Base-by-base conservation (phyloP, 2,113 vertebrate genomes). In the Suricata suricatta region DNA sequence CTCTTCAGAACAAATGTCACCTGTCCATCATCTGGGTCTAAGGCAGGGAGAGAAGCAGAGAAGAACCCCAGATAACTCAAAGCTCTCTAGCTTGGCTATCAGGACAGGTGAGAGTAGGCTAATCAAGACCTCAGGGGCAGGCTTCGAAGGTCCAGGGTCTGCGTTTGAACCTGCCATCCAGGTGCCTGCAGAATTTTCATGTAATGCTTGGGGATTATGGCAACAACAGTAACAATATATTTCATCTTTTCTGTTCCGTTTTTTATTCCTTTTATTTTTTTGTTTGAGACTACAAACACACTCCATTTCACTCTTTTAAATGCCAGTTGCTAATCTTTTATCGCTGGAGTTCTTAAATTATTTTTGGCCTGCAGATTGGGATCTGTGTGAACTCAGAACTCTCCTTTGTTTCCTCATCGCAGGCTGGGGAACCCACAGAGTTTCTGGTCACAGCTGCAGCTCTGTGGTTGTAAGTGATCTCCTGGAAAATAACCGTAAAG, bases 381-480 rank as follows among this genome's bases (percentile, higher is more conserved):
- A 44, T 94, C 63, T 83, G 81, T 68, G 31, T 82, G 74, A 57
- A 74, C 77, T 81, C 52, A 38, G 41, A 93, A 54, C n/a, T 50
- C 68, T 33, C 47, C 66, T 90, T 84, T 69, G 35, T 84, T 81
- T 76, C 86, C 82, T 94, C 66, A 35, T 86, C 93, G 38, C 17
- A 1, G 21, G 81, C 68, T 0, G 72, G 90, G 52, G 50, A 88
- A 66, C 79, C 76, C 91, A 80, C 72, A 96, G 89, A 31, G 92
- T 88, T 79, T 76, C 88, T 95, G 79, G 91, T 83, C 29, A 7
- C 96, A 97, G 95, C 97, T 97, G 97, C 93, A 83, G 60, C 35
- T 66, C 82, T 93, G 90, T 50, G 93, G 88, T 95, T 96, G 88
- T 91, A 94, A 93, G 60, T 13, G 88, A 97, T 96, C 96, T 60